A percentile compares a stretch with the other conserved stretches of the same genome.
phyloP scores from a whole-genome alignment of 23 tunicate species.

The Styela clava region DNA sequence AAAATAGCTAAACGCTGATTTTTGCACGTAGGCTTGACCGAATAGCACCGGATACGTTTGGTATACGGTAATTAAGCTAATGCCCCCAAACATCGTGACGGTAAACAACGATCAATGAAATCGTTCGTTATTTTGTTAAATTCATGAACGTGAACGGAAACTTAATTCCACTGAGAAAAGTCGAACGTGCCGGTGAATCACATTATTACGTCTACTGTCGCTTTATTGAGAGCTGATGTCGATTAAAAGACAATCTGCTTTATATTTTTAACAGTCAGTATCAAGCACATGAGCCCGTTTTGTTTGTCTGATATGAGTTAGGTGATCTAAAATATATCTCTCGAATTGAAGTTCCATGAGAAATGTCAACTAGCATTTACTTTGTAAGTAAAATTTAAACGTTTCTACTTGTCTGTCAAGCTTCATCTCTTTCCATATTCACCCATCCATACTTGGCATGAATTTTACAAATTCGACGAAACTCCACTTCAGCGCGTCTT shows the following conservation, averaged over 20 bases:
- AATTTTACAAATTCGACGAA: slow-evolving; percentile 62
- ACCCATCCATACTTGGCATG: slow-evolving; percentile 87
- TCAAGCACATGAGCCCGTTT: no score
- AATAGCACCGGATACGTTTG: no score
- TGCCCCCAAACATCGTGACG: background rate
- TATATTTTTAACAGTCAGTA: no score
- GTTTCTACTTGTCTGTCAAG: slow-evolving; percentile 15
- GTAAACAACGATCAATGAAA: background rate
- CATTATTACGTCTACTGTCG: background rate
- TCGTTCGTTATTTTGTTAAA: background rate
- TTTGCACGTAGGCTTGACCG: no score
- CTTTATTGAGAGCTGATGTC: background rate
- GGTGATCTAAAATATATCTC: no score
- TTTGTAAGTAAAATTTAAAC: no score
- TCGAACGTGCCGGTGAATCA: no score
- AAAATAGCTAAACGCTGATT: no score
- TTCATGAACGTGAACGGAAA: background rate
- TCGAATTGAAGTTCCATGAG: no score
- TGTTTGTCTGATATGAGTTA: no score
- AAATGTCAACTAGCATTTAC: no score
- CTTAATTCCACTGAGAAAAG: background rate
- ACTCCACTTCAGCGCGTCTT: slow-evolving; percentile 73
- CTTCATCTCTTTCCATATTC: slow-evolving; percentile 64
- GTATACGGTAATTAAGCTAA: background rate
- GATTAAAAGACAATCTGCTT: no score